Evolutionary conservation across 2,797 vertebrate genomes (phyloP), one percentile per base, ranked within the genome.

Genomic region (Natrix natrix): DNA sequence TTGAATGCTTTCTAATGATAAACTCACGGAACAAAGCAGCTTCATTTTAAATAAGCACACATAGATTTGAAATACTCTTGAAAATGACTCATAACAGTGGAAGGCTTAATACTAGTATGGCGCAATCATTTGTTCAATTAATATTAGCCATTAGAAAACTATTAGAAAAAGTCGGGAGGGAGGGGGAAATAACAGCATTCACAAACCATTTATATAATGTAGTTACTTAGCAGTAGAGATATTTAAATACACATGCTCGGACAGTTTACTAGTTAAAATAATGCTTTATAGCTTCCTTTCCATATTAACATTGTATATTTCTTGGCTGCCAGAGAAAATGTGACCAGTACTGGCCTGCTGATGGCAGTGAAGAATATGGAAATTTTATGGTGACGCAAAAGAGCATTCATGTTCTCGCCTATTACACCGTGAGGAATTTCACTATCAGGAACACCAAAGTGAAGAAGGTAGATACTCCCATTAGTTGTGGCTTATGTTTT

Each of bases 331-430:
- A 99, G 99, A 99, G 98, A 96, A 99, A 99, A 96, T 99, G 99
- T 98, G 99, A 99, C 95, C 99, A 99, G 95, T 99, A 99, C 95
- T 99, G 99, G 99, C 99, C 99, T 26, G 89, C 96, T 0, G 99
- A 99, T 95, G 98, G 97, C n/a, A 99, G 98, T 96, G 99, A 99
- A 97, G 99, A 99, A 94, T 99, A 98, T 86, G 99, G 99, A 66
- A 96, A 97, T 94, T 98, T 99, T 95, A 96, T 99, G 96, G 98
- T 99, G 96, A 98, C 98, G 57, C 96, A 98, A 95, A 99, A 98
- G 95, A 99, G 97, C 95, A 98, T 98, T 91, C 97, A 97, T 69
- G 97, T 97, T 57, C 97, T 99, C 88, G 98, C 99, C 32, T 98
- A 98, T 97, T 99, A 99, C 96, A 99, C 99, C 92, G 98, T 98